Evolutionary conservation across 2,888 invertebrate species (phyloP), one percentile per base, ranked within the genome.

Genomic region (Parasteatoda lunata): DNA sequence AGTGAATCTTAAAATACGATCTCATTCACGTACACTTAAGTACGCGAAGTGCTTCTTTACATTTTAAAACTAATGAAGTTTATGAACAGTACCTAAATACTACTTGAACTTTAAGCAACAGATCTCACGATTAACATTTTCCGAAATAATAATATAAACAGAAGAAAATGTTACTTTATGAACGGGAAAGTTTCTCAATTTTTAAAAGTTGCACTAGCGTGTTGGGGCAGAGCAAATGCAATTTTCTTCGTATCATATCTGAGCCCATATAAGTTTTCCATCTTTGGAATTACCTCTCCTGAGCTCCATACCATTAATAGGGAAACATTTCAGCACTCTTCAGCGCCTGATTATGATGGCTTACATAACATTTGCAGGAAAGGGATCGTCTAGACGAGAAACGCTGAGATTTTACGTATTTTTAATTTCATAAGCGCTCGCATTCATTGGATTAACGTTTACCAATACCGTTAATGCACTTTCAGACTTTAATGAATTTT

Each of bases 391-490:
- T 9, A 30, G 30, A 68, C 30, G 68, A 68, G 11, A n/a, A 45
- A 30, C 13, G 30, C 77, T n/a, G 5, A 15, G 49, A 70, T 47
- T 54, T 79, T 71, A 48, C 54, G 71, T 49, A 65, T 79, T 71
- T 65, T 79, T 72, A 79, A 79, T 79, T 72, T 79, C 79, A 79
- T 72, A 79, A 72, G 30, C 79, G 65, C 59, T 49, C 13, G 30
- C 79, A 51, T 71, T 72, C 79, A 79, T 79, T 71, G 79, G 79
- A 79, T 79, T 79, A 79, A 48, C n/a, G 49, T 48, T 45, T 66
- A 68, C 79, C 79, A 79, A 79, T 79, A 79, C 64, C 71, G 79
- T 70, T 79, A 79, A 79, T 79, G 79, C 64, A 71, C 30, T 30
- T 49, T 13, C 65, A 11, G 59, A 48, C 13, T 59, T 59, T 79